Conservation (phyloP, 2,113 vertebrate genomes). For the Philantomba maxwellii region DNA sequence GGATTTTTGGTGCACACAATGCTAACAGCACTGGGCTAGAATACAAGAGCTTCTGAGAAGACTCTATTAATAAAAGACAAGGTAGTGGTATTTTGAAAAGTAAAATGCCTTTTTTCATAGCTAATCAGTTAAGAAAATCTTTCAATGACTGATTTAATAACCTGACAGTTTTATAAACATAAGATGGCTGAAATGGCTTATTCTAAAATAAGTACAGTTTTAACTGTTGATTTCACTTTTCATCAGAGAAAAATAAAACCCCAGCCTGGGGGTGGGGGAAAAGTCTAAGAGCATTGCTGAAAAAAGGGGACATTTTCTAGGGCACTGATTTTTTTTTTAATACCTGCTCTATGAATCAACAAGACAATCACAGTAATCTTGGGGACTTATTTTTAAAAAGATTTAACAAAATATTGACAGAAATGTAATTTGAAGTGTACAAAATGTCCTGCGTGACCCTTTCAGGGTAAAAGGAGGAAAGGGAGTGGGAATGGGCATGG, state of each 20-base stretch:
- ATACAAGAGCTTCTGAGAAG: not conserved
- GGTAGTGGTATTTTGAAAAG: not conserved
- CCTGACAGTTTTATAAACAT: not conserved
- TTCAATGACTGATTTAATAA: not conserved
- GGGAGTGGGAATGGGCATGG: not conserved
- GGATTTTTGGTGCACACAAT: not conserved
- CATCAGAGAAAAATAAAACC: not conserved
- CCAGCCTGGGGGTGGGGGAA: no score
- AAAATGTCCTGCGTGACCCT: not conserved
- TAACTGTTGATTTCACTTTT: slow-evolving; percentile 38
- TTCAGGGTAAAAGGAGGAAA: not conserved
- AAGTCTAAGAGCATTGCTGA: not conserved
- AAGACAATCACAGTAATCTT: slow-evolving; percentile 10
- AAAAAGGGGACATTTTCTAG: slow-evolving; percentile 32
- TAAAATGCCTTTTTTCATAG: not conserved
- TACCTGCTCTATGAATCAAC: not conserved
- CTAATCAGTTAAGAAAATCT: slow-evolving; percentile 18
- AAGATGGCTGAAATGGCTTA: not conserved
- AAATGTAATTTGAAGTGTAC: slow-evolving; percentile 3
- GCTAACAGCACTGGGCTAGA: not conserved
- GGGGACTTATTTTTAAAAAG: not conserved
- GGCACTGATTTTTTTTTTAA: not conserved
- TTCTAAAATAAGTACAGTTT: not conserved
- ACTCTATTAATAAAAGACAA: not conserved
- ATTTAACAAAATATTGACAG: slow-evolving; percentile 29